phyloP scores from a whole-genome alignment of 2,888 invertebrate species.

The Mimas tiliae region DNA sequence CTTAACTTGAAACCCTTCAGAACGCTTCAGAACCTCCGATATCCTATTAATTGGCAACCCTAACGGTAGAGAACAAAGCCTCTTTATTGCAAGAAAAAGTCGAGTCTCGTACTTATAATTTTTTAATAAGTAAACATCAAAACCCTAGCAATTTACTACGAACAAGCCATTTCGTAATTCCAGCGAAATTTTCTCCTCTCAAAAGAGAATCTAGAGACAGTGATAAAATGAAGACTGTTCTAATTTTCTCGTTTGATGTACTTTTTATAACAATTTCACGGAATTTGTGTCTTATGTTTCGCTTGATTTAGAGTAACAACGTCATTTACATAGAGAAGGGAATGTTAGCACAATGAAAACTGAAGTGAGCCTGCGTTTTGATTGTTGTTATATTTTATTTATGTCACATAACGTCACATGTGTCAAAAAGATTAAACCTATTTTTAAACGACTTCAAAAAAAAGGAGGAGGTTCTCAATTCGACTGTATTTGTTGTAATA shows the following conservation, averaged over 20 bases:
- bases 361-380: too few relatives aligned
- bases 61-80: conserved; percentile 6
- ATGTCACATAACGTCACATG: too few relatives aligned
- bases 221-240: conserved; percentile 5
- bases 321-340: neutral
- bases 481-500: too few relatives aligned
- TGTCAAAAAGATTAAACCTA: too few relatives aligned
- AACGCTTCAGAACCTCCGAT: neutral
- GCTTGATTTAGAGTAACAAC: neutral
- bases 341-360: neutral
- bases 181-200: conserved; percentile 1
- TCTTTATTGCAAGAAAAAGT: conserved; percentile 21
- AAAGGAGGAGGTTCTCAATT: too few relatives aligned
- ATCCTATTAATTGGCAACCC: neutral
- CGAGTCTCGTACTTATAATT: conserved; percentile 11
- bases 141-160: conserved; percentile 18
- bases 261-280: neutral
- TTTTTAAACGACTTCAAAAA: too few relatives aligned
- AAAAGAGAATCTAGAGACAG: neutral
- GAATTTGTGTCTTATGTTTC: neutral
- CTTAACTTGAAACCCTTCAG: neutral
- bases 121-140: conserved; percentile 27
- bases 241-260: conserved; percentile 13
- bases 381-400: too few relatives aligned
- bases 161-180: conserved; percentile 11